These are phyloP conservation scores for Synergus umbraculus DNA, from an alignment of 2,888 invertebrate genomes.

Conservation along the genomic window DNA sequence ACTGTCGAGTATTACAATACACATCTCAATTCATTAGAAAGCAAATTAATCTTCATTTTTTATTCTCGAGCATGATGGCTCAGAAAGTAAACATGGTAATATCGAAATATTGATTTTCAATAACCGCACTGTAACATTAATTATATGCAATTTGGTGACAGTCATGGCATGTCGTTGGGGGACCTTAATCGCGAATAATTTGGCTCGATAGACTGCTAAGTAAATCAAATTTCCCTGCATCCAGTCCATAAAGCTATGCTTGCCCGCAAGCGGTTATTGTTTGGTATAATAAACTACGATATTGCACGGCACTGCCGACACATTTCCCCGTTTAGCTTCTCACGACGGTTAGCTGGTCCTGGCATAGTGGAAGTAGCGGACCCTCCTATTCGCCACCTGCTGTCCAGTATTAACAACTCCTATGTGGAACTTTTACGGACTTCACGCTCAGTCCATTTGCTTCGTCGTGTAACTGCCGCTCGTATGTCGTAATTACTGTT, in stretches of 20 bases:
- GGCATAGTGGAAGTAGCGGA: constrained; percentile 9
- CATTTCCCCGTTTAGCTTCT: constrained; percentile 22
- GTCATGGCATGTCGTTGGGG: constrained; percentile 53
- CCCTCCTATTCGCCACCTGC: constrained; percentile 29
- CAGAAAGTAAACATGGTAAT: neutral
- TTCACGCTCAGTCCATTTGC: constrained; percentile 22
- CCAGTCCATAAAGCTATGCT: constrained; percentile 56
- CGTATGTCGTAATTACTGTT: constrained; percentile 2
- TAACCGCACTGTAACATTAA: constrained; percentile 27
- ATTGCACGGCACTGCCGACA: constrained; percentile 3
- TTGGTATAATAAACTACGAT: constrained; percentile 30
- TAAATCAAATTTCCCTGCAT: constrained; percentile 58
- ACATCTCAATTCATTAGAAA: neutral
- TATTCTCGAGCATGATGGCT: neutral
- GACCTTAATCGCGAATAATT: constrained; percentile 58
- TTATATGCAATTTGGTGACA: constrained; percentile 45
- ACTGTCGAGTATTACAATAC: neutral
- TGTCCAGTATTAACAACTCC: constrained; percentile 17
- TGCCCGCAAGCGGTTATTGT: constrained; percentile 41
- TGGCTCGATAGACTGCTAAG: constrained; percentile 53
- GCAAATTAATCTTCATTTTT: neutral
- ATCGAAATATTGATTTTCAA: constrained; percentile 32
- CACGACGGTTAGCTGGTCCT: constrained; percentile 1
- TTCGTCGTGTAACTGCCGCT: constrained; percentile 8
- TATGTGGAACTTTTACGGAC: constrained; percentile 8